Evolutionary conservation across 2,113 vertebrate genomes (phyloP).

Genomic region (Onychostruthus taczanowskii): DNA sequence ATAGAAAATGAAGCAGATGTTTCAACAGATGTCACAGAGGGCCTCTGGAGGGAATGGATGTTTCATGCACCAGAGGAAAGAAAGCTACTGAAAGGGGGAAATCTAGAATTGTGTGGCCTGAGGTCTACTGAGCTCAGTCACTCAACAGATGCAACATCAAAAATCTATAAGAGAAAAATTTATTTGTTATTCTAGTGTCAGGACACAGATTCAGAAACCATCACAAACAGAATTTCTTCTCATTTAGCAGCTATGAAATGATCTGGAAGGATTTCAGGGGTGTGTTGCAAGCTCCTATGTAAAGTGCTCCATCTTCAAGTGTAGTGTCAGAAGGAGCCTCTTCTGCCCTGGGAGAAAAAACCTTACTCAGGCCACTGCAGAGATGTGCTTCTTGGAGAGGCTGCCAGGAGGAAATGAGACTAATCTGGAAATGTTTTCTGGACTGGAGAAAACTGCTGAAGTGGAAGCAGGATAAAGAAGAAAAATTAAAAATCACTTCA

Average conservation of each 20-base stretch:
- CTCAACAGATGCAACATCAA: neutral
- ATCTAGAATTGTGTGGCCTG: neutral
- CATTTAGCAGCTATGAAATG: neutral
- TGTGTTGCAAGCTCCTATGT: neutral
- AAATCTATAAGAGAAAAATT: neutral
- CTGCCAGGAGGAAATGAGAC: neutral
- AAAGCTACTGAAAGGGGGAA: neutral
- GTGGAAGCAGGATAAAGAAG: neutral
- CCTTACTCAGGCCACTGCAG: accelerated
- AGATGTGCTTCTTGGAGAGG: neutral
- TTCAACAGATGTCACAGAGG: constrained; percentile 63
- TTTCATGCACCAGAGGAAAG: neutral
- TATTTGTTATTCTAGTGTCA: neutral
- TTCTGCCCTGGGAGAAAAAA: neutral
- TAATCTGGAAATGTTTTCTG: neutral
- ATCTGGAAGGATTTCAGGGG: neutral
- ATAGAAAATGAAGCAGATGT: constrained; percentile 62
- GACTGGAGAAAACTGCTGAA: neutral
- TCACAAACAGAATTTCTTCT: neutral
- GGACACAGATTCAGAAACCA: neutral
- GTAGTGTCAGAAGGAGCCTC: neutral
- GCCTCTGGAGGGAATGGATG: constrained; percentile 42
- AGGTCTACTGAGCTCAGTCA: constrained; percentile 7
- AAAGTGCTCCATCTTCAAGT: neutral
- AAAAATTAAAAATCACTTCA: neutral